Evolutionary conservation across 2,888 invertebrate genomes (phyloP), one percentile per base, ranked within the genome.

Genomic region (Hyposoter dolosus): DNA sequence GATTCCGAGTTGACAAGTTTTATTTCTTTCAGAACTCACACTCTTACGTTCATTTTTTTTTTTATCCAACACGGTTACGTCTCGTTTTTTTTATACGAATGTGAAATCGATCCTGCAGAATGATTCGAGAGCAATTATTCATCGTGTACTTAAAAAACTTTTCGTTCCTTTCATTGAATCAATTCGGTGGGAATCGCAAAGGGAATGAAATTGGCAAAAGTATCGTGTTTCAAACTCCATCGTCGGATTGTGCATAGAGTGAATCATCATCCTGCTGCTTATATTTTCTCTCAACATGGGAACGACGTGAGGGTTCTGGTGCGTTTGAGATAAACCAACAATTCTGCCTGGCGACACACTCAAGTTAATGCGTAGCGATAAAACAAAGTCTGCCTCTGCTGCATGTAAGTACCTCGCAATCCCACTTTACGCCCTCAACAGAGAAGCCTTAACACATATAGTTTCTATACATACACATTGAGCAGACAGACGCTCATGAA

Each of bases 311-410:
- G 74, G 71, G 43, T 75, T 82, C 56, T 28, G 63, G 60, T 77
- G 83, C 80, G 86, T 83, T 82, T 77, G 83, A 86, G 87, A 87
- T 87, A 87, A 87, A 86, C 87, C 84, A 82, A 84, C 86, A 77
- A 82, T 81, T 83, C 81, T 84, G 86, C 74, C 80, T 77, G 77
- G 86, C 83, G 88, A 88, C 88, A 87, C 87, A 87, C 87, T 88
- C 56, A 85, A 88, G 86, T 85, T 88, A 88, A 88, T 88, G 83
- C 88, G 77, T 76, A 68, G 83, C 72, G 72, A 83, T 72, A 77
- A 76, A 83, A 77, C 68, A 77, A 81, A 83, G 86, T 86, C 77
- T 83, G 83, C 63, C 40, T 10, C 40, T 56, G 68, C 83, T 86
- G 86, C 86, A 81, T 68, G 81, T 81, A 86, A 86, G 86, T 81